These are phyloP conservation scores for Pleuronectes platessa DNA, from an alignment of 2,113 vertebrate species.

Conservation along the genomic window DNA sequence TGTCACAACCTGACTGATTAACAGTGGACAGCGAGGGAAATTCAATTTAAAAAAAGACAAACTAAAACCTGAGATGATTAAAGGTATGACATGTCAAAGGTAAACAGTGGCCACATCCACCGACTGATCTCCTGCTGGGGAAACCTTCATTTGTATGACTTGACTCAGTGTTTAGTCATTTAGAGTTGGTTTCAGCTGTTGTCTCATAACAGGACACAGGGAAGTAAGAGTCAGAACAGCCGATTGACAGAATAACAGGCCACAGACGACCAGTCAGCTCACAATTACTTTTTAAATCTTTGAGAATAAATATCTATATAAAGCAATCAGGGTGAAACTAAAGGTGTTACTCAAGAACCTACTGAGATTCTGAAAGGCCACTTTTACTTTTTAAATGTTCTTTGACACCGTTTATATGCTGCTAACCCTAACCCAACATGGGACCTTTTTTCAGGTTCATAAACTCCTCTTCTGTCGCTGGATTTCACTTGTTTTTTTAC, in stretches of 20 bases:
- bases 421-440: not conserved
- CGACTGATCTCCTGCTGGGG: too few species aligned
- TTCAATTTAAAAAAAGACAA: not conserved
- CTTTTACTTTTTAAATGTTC: slow-evolving; percentile 8
- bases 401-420: not conserved
- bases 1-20: not conserved
- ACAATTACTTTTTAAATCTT: too few species aligned
- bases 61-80: not conserved
- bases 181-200: too few species aligned
- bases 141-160: not conserved
- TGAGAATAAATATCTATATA: slow-evolving; percentile 1
- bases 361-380: not conserved
- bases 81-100: too few species aligned
- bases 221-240: too few species aligned
- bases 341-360: not conserved
- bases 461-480: not conserved
- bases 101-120: too few species aligned
- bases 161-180: too few species aligned
- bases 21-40: not conserved
- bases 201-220: too few species aligned
- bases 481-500: not conserved
- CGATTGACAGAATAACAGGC: too few species aligned
- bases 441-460: not conserved
- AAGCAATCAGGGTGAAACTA: not conserved
- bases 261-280: too few species aligned